phyloP scores from a whole-genome alignment of 2,113 vertebrate species.

The Nannospalax galili region DNA sequence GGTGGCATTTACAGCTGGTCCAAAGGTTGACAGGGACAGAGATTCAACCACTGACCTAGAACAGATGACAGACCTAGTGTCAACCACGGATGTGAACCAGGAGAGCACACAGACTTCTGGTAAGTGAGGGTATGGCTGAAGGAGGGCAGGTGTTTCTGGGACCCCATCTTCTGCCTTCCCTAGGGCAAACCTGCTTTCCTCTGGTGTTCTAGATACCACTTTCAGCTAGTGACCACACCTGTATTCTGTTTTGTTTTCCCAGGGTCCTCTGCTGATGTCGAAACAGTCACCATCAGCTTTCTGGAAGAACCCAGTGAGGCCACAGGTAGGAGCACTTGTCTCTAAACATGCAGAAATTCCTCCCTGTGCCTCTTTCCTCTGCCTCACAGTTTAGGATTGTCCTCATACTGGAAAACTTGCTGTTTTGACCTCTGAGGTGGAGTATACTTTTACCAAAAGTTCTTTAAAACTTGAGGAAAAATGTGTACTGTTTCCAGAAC shows the following conservation, averaged over 20 bases:
- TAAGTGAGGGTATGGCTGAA: conserved; percentile 31
- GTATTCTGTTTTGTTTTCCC: neutral
- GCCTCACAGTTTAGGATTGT: neutral
- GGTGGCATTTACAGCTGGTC: fast-evolving
- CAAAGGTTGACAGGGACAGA: fast-evolving
- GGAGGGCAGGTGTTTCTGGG: neutral
- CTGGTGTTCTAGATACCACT: neutral
- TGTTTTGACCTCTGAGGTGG: conserved; percentile 25
- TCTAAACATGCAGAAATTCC: neutral
- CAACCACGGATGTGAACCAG: fast-evolving
- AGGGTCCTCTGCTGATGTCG: neutral
- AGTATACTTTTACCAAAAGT: conserved; percentile 6
- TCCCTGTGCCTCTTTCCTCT: neutral
- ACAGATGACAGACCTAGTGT: fast-evolving
- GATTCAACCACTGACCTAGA: fast-evolving
- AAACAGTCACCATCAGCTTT: neutral
- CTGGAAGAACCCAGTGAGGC: neutral
- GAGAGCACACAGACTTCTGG: neutral
- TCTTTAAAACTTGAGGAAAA: conserved; percentile 14
- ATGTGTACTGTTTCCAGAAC: neutral
- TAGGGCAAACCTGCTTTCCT: neutral
- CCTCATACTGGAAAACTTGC: neutral
- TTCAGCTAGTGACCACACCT: neutral
- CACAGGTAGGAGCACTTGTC: neutral
- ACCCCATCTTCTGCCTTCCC: neutral